A percentile compares a stretch with the other conserved stretches of the same genome.
These are phyloP conservation scores for Capitulum mitella DNA, from an alignment of 2,888 invertebrate species.

Conservation along the genomic window DNA sequence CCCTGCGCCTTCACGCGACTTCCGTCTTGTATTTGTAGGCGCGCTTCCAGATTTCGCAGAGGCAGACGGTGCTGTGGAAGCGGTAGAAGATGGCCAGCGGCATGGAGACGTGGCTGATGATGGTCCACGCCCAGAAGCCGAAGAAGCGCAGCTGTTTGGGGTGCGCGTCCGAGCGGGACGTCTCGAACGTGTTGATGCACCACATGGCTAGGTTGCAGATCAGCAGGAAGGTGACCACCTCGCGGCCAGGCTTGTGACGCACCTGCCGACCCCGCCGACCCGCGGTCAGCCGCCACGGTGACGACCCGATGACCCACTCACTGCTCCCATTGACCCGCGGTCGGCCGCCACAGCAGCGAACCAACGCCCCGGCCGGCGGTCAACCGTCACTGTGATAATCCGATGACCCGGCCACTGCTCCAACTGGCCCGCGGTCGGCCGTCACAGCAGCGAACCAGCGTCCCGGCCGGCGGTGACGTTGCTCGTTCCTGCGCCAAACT, in stretches of 20 bases:
- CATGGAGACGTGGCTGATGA: conserved; percentile 89
- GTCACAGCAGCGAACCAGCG: too few species aligned
- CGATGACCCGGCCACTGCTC: too few species aligned
- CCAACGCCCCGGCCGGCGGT: too few species aligned
- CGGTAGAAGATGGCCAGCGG: conserved; percentile 89
- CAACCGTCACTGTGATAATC: too few species aligned
- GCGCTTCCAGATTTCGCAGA: conserved; percentile 93
- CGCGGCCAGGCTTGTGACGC: conserved; percentile 79
- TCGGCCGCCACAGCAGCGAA: too few species aligned
- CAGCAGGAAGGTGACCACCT: conserved; percentile 80
- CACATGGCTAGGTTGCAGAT: conserved; percentile 88
- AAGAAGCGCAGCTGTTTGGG: conserved; percentile 87
- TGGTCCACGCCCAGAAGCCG: conserved; percentile 91
- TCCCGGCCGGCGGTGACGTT: too few species aligned
- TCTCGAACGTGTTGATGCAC: conserved; percentile 88
- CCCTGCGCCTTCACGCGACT: background rate
- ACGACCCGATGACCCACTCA: too few species aligned
- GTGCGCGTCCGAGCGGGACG: conserved; percentile 81
- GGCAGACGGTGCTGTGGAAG: conserved; percentile 89
- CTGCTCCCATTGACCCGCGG: too few species aligned
- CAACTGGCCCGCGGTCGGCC: too few species aligned
- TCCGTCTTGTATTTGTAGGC: conserved; percentile 82
- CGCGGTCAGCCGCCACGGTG: too few species aligned
- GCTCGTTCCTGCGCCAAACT: too few species aligned
- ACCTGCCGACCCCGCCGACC: too few species aligned